Base-by-base conservation (phyloP, 1,140 invertebrate genomes). In the Ips nitidus region DNA sequence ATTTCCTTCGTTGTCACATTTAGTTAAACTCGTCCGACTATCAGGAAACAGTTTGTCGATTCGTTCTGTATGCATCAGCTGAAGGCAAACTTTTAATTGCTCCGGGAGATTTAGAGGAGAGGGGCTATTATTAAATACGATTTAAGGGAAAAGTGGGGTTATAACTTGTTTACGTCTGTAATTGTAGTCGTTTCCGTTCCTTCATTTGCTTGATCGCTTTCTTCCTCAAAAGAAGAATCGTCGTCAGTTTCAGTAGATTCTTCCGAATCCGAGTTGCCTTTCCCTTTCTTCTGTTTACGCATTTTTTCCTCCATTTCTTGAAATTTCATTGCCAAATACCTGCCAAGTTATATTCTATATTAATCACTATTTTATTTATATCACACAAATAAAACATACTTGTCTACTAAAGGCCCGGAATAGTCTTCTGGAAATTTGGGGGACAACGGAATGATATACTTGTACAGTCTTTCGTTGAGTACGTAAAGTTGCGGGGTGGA, bases 341-440 rank as follows among this genome's bases (percentile, higher is more conserved):
- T 77, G 5, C 78, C 22, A 22, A 81, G 65, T 57, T 41, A 66
- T 45, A 38, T 55, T 43, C 41, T 22, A 65, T 4, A 41, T 56
- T 52, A 52, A 22, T 38, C 36, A 6, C 37, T 61, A 1, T 41
- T 41, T 36, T 36, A 3, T 57, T 50, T 7, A 22, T 22, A 22
- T 22, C 22, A 22, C 22, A 22, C 22, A 22, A 22, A 22, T 22
- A 22, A 22, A 38, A 70, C 79, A 83, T 82, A 88, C 87, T 87
- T 88, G 74, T 94, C 92, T 3, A 94, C 92, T 76, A 93, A 82
- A 4, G 92, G 92, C 4, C 92, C 92, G 71, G 88, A 90, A 74
- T 91, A 94, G 76, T 94, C 92, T 79, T 94, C 92, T 0, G 92
- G 92, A 75, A 94, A 94, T 78, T 93, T 92, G 0, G 92, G 91